A percentile compares a stretch with the other conserved stretches of the same genome.
Evolutionary conservation across 2,113 vertebrate genomes (phyloP).

Genomic region (Microtus pennsylvanicus): DNA sequence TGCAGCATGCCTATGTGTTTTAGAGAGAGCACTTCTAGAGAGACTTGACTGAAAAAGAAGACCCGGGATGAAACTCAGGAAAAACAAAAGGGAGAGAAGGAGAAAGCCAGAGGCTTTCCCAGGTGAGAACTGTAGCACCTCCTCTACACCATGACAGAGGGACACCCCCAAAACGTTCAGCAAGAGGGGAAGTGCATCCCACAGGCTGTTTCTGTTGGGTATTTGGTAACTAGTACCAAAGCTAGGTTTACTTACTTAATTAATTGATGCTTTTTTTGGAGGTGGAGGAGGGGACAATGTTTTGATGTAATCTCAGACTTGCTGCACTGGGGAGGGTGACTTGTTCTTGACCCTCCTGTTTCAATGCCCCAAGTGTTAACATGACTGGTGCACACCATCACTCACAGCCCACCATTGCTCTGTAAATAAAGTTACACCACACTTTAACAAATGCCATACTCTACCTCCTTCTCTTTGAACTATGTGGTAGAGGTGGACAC

Average conservation of each 20-base stretch:
- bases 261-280: neutral
- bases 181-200: neutral
- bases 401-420: neutral
- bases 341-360: neutral
- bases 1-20: neutral
- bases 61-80: neutral
- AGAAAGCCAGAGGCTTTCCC: neutral
- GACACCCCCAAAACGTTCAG: neutral
- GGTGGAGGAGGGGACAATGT: too few species aligned
- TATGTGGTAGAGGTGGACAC: constrained; percentile 96
- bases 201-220: neutral
- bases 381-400: neutral
- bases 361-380: neutral
- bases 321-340: neutral
- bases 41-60: neutral
- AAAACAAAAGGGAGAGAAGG: neutral
- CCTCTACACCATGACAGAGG: too few species aligned
- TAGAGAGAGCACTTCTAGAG: neutral
- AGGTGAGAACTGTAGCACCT: neutral
- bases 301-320: neutral
- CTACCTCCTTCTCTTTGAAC: constrained; percentile 98
- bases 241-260: neutral
- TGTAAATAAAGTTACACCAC: neutral
- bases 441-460: neutral
- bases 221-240: neutral